A percentile compares a stretch with the other conserved stretches of the same genome.
Evolutionary conservation across 1,140 invertebrate species (phyloP).

Genomic region (Drosophila santomea): DNA sequence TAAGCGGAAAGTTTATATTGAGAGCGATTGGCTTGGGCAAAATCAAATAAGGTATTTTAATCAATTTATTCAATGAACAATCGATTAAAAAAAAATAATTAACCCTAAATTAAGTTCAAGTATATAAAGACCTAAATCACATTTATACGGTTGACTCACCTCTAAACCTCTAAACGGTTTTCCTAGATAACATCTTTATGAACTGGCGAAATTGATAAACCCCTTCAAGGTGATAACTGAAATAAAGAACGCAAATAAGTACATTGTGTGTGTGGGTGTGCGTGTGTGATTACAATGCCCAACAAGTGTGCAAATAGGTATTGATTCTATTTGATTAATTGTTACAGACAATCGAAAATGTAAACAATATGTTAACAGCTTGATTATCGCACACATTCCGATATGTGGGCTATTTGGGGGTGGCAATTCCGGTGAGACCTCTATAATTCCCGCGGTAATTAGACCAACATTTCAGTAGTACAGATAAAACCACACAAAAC

Average conservation of each 20-base stretch:
- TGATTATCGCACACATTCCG: slow-evolving; percentile 38
- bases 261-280: neutral
- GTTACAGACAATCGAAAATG: slow-evolving; percentile 55
- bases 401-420: slow-evolving; percentile 30
- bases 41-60: neutral
- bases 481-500: slow-evolving; percentile 7
- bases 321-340: slow-evolving; percentile 65
- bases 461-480: slow-evolving; percentile 1
- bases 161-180: slow-evolving; percentile 15
- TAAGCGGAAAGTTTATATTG: slow-evolving; percentile 5
- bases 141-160: slow-evolving; percentile 25
- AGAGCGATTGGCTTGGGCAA: neutral
- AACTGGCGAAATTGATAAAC: slow-evolving; percentile 26
- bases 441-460: slow-evolving; percentile 6
- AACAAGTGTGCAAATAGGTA: slow-evolving; percentile 50
- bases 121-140: neutral
- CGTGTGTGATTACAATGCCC: slow-evolving; percentile 20
- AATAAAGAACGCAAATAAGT: neutral
- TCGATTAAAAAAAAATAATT: neutral
- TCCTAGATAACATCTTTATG: slow-evolving; percentile 27
- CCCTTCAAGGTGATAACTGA: slow-evolving; percentile 33
- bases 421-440: slow-evolving; percentile 7
- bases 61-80: neutral
- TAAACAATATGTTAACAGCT: slow-evolving; percentile 68
- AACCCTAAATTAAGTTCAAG: neutral